phyloP scores from a whole-genome alignment of 2,888 invertebrate species.

The Stegophylla sp. region DNA sequence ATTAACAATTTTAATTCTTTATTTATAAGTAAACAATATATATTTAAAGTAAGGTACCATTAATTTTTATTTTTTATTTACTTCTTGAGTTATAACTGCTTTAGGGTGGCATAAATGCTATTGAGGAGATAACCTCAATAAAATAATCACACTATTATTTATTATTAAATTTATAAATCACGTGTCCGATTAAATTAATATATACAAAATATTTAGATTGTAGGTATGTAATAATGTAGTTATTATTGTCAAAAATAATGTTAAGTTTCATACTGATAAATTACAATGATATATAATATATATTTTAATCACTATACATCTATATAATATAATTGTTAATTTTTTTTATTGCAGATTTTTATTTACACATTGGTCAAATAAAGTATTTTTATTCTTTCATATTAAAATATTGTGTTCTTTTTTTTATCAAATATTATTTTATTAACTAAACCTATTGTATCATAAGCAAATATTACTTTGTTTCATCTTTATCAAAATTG shows the following conservation, averaged over 20 bases:
- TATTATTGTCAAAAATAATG: too few relatives aligned
- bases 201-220: too few relatives aligned
- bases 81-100: constrained; percentile 45
- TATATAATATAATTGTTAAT: background rate
- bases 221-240: too few relatives aligned
- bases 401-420: constrained; percentile 7
- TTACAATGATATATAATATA: background rate
- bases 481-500: too few relatives aligned
- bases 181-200: background rate
- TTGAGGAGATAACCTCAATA: constrained; percentile 68
- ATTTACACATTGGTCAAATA: constrained; percentile 43
- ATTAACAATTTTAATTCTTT: background rate
- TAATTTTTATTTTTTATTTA: background rate
- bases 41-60: background rate
- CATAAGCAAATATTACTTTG: too few relatives aligned
- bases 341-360: constrained; percentile 39
- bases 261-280: background rate
- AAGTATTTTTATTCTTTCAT: constrained; percentile 48
- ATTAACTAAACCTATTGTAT: background rate
- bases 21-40: background rate
- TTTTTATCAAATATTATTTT: background rate
- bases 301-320: background rate
- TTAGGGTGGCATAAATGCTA: constrained; percentile 63
- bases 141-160: constrained; percentile 63
- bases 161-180: background rate